Base-by-base conservation (phyloP, 2,113 vertebrate genomes). In the Acrocephalus kingi region DNA sequence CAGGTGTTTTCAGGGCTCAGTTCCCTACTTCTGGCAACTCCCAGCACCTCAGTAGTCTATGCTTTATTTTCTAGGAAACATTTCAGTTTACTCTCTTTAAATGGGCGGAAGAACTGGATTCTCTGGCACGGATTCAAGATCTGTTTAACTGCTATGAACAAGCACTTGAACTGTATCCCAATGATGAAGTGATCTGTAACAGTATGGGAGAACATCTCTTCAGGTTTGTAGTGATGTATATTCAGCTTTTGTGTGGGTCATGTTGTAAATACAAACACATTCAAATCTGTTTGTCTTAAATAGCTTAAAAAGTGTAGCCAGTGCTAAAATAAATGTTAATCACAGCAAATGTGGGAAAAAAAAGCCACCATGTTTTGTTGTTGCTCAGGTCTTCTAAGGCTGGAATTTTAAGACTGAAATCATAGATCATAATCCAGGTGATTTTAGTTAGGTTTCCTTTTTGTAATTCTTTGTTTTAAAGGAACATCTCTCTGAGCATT, bases 121-220 rank as follows among this genome's bases (percentile, higher is more conserved):
- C 99, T 51, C 96, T 99, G 79, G 98, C 96, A 71, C 98, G 99
- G 43, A 97, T 98, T 87, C 99, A 99, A 96, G 99, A 99, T 90
- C 98, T 99, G 33, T 99, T 99, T 95, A 98, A 98, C 96, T 99
- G 99, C 88, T 99, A 99, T 2, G 99, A 99, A 49, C 99, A 99
- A 97, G 99, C 99, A 3, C 98, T 99, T 91, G 99, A 99, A 43
- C 98, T 99, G 33, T 99, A 99, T 92, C 99, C 99, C 3, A 97
- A 97, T 37, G 99, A 99, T 84, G 99, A 99, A 97, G 98, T 99
- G 62, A 99, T 99, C 90, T 98, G 99, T 54, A 99, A 99, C 94
- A 99, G 99, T 94, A 99, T 99, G 99, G 99, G 99, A 15, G 99
- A 99, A 94, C 99, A 99, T 94, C 98, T 99, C n/a, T 99, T 99